phyloP scores from a whole-genome alignment of 2,888 invertebrate genomes.

The Eurois occulta region DNA sequence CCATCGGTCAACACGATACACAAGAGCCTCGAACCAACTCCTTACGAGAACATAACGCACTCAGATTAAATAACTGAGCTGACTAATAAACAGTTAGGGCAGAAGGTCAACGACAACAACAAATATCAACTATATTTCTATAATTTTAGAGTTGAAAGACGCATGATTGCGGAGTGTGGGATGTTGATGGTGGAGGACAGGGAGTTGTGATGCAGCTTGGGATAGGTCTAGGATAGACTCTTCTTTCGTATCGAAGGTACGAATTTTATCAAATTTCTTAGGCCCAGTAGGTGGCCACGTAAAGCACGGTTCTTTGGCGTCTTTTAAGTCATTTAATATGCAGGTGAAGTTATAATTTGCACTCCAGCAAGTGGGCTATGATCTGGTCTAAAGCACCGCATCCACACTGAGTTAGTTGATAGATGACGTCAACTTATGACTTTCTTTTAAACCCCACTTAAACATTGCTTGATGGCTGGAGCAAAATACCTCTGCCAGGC shows the following conservation, averaged over 20 bases:
- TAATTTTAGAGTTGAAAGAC: neutral
- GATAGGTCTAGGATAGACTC: neutral
- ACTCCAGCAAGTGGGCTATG: neutral
- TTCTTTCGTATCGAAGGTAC: neutral
- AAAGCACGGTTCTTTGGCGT: neutral
- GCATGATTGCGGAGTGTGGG: neutral
- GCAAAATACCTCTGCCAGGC: neutral
- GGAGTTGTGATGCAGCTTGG: neutral
- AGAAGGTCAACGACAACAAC: neutral
- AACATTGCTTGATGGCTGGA: too few relatives aligned
- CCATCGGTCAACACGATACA: constrained; percentile 22
- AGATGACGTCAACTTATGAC: neutral
- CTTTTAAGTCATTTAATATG: neutral
- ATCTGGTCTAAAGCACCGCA: neutral
- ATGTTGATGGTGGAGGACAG: neutral
- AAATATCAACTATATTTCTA: neutral
- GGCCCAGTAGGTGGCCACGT: neutral
- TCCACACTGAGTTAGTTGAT: neutral
- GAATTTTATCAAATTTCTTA: neutral
- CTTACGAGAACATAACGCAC: constrained; percentile 38
- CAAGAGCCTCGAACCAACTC: constrained; percentile 12
- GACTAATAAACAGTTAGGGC: neutral
- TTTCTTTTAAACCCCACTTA: neutral
- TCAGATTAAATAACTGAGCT: constrained; percentile 17
- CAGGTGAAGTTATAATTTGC: neutral